These are phyloP conservation scores for Chalcis sispes DNA, from an alignment of 2,888 invertebrate genomes.

Conservation along the genomic window DNA sequence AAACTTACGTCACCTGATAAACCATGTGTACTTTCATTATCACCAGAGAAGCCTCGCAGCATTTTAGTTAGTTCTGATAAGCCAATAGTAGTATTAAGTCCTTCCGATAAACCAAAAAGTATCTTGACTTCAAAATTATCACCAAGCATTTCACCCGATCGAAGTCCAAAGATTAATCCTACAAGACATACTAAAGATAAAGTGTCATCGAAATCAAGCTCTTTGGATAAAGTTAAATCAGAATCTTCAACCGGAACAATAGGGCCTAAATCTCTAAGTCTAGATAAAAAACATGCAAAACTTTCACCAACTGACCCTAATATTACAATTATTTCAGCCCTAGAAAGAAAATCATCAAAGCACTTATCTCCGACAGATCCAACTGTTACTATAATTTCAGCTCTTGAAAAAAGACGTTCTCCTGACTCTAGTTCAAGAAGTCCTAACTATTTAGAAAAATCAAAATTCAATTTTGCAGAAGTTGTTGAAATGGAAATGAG, in stretches of 20 bases:
- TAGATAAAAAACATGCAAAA: constrained; percentile 67
- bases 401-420: constrained; percentile 69
- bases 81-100: constrained; percentile 66
- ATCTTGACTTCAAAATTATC: constrained; percentile 68
- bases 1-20: constrained; percentile 66
- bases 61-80: constrained; percentile 66
- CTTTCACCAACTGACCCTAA: constrained; percentile 68
- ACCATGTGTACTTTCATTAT: constrained; percentile 56
- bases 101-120: constrained; percentile 67
- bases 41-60: constrained; percentile 76
- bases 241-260: constrained; percentile 61
- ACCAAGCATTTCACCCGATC: constrained; percentile 67
- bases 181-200: constrained; percentile 59
- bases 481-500: constrained; percentile 71
- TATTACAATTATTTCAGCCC: constrained; percentile 68
- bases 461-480: constrained; percentile 68
- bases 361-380: constrained; percentile 68
- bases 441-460: constrained; percentile 61
- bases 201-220: constrained; percentile 64
- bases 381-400: constrained; percentile 67
- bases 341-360: constrained; percentile 67
- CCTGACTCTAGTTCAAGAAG: constrained; percentile 63
- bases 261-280: constrained; percentile 65
- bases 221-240: constrained; percentile 65
- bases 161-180: constrained; percentile 66